Evolutionary conservation across 2,888 invertebrate species (phyloP).

Genomic region (Lysandra coridon): DNA sequence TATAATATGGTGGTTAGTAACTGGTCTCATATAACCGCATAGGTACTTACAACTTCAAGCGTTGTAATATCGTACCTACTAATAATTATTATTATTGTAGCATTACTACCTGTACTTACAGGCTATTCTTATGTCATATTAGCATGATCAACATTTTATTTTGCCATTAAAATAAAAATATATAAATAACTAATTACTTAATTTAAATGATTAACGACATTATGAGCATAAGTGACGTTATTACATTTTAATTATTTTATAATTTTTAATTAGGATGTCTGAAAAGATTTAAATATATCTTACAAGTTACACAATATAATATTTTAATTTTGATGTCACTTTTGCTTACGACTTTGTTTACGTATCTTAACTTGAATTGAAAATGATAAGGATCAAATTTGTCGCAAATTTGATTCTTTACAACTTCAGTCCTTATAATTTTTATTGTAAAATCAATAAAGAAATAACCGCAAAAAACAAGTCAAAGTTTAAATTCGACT

Average conservation of each 20-base stretch:
- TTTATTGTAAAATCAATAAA: too few relatives aligned
- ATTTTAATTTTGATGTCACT: neutral
- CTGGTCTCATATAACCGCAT: too few relatives aligned
- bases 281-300: neutral
- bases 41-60: too few relatives aligned
- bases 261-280: constrained; percentile 15
- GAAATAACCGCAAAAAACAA: too few relatives aligned
- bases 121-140: neutral
- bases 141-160: neutral
- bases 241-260: neutral
- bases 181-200: constrained; percentile 12
- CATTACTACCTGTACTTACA: neutral
- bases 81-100: too few relatives aligned
- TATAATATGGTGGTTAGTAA: too few relatives aligned
- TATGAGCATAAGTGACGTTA: neutral
- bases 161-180: neutral
- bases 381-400: too few relatives aligned
- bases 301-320: neutral
- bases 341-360: neutral
- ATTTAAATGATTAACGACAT: constrained; percentile 14
- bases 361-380: too few relatives aligned
- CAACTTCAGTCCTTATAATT: too few relatives aligned
- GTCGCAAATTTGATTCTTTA: too few relatives aligned
- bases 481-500: too few relatives aligned
- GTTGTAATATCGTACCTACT: too few relatives aligned